phyloP scores from a whole-genome alignment of 2,113 vertebrate genomes.

The Triplophysa dalaica region DNA sequence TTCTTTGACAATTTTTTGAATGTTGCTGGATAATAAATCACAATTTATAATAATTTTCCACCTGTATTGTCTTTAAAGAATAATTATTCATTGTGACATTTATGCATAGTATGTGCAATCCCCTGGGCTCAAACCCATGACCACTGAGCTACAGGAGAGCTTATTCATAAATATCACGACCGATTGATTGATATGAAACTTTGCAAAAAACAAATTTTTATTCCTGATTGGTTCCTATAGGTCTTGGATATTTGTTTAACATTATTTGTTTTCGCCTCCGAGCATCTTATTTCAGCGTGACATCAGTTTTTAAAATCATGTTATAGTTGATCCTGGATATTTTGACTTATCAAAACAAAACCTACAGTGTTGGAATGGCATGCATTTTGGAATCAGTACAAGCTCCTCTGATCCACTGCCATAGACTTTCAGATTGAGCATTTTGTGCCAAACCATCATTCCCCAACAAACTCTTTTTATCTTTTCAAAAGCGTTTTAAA shows the following conservation, averaged over 20 bases:
- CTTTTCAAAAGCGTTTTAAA: slow-evolving; percentile 6
- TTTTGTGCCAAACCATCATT: slow-evolving; percentile 45
- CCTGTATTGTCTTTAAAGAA: no score
- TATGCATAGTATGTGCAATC: no score
- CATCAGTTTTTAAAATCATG: slow-evolving; percentile 40
- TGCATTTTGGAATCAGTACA: slow-evolving; percentile 31
- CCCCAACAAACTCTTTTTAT: slow-evolving; percentile 26
- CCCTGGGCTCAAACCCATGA: no score
- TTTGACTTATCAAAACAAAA: slow-evolving; percentile 51
- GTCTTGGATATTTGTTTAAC: background rate
- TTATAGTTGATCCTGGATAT: slow-evolving; percentile 26
- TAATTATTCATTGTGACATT: no score
- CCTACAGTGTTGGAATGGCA: slow-evolving; percentile 46
- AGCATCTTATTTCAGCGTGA: slow-evolving; percentile 39
- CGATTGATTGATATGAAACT: no score
- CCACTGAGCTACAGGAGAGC: no score
- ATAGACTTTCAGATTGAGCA: slow-evolving; percentile 38
- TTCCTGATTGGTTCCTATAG: background rate
- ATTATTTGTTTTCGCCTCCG: slow-evolving; percentile 18
- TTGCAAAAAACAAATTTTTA: background rate
- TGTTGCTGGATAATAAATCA: slow-evolving; percentile 19
- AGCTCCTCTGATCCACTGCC: slow-evolving; percentile 53
- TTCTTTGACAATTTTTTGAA: background rate
- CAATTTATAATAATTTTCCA: background rate
- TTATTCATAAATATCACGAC: no score